phyloP scores from a whole-genome alignment of 2,797 vertebrate species.

The Myotis daubentonii region DNA sequence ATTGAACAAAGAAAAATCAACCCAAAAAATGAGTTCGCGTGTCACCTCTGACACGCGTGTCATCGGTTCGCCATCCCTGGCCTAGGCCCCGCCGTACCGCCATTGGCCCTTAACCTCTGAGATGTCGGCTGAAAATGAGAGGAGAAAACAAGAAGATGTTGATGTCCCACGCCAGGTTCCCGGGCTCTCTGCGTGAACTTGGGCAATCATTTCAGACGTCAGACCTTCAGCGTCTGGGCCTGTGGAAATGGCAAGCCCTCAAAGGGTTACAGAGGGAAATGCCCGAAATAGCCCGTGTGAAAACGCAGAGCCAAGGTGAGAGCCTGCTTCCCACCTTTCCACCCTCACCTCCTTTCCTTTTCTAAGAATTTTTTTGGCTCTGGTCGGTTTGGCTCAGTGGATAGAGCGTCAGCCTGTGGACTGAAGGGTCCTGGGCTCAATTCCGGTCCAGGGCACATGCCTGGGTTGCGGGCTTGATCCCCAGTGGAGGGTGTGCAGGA shows the following conservation, averaged over 20 bases:
- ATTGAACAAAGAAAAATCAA: too few relatives aligned
- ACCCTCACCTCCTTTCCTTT: not conserved
- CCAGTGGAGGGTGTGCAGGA: too few relatives aligned
- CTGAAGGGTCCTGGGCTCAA: too few relatives aligned
- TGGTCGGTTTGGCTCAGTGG: too few relatives aligned
- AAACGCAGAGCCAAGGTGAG: not conserved
- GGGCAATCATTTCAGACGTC: not conserved
- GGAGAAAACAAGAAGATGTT: not conserved
- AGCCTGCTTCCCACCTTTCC: not conserved
- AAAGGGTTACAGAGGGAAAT: not conserved
- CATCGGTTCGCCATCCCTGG: too few relatives aligned
- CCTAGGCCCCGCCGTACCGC: not conserved
- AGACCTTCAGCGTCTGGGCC: not conserved
- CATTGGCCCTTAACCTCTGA: not conserved
- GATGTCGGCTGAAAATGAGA: not conserved
- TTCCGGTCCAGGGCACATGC: too few relatives aligned
- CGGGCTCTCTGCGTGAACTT: not conserved
- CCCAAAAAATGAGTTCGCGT: too few relatives aligned
- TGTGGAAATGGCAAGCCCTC: not conserved
- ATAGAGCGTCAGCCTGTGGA: too few relatives aligned
- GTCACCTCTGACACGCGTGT: too few relatives aligned
- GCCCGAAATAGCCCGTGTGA: not conserved
- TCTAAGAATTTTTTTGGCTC: not conserved
- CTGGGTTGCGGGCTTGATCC: too few relatives aligned
- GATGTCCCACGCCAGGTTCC: not conserved